These are phyloP conservation scores for Sebastes ruberrimus DNA, from an alignment of 2,797 vertebrate species.

Conservation along the genomic window DNA sequence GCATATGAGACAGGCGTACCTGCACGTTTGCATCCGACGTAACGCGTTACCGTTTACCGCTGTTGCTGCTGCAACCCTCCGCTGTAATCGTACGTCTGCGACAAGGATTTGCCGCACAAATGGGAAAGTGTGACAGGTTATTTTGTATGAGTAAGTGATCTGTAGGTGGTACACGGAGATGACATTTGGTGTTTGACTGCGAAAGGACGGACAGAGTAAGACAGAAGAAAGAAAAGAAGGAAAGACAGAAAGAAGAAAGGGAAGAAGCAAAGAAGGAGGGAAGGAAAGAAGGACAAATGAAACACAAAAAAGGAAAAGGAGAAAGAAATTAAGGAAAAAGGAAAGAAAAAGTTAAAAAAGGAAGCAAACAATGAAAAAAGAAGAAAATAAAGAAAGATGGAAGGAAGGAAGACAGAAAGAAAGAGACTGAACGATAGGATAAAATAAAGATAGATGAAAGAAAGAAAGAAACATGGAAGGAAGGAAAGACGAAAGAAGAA, in stretches of 20 bases:
- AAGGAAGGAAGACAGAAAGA: too few relatives aligned
- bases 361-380: too few relatives aligned
- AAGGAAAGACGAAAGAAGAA: background rate
- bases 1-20: conserved; percentile 32
- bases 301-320: too few relatives aligned
- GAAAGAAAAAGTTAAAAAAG: too few relatives aligned
- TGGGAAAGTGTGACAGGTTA: conserved; percentile 45
- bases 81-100: conserved; percentile 35
- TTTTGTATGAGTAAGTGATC: conserved; percentile 48
- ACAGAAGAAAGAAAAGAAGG: background rate
- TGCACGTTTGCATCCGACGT: conserved; percentile 11
- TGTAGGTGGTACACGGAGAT: conserved; percentile 1
- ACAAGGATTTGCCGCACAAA: conserved; percentile 15
- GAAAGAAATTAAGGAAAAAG: too few relatives aligned
- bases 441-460: background rate
- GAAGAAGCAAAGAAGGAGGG: background rate
- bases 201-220: background rate
- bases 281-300: background rate
- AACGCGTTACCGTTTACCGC: conserved; percentile 29
- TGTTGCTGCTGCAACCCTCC: conserved; percentile 3
- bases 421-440: background rate
- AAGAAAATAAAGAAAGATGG: too few relatives aligned
- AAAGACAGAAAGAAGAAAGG: background rate
- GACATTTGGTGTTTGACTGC: conserved; percentile 31
- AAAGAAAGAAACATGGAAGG: background rate